Conservation (phyloP, 1,140 invertebrate species). For the Drosophila grimshawi region DNA sequence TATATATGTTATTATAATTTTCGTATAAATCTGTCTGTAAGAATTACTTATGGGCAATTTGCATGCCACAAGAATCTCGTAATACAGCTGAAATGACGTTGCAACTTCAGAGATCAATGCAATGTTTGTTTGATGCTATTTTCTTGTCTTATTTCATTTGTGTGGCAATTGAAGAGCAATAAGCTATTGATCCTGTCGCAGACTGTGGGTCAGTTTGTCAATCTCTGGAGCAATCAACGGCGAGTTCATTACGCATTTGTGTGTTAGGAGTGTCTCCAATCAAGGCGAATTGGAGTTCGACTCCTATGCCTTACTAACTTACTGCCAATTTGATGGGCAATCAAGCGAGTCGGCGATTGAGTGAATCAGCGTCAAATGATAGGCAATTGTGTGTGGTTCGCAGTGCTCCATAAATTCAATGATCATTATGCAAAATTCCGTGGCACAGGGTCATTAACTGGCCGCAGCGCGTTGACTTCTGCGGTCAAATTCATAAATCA, state of each 20-base stretch:
- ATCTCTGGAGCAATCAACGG: conserved; percentile 56
- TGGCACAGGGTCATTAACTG: conserved; percentile 75
- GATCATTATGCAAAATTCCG: conserved; percentile 50
- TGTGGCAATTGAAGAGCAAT: conserved; percentile 60
- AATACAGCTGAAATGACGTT: too few relatives aligned
- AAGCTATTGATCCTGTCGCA: conserved; percentile 67
- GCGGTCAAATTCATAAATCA: conserved; percentile 80
- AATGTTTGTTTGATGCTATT: too few relatives aligned
- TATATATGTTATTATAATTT: too few relatives aligned
- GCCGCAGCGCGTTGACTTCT: conserved; percentile 50
- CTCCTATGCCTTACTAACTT: conserved; percentile 69
- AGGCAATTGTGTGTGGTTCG: conserved; percentile 32
- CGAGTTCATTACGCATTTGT: conserved; percentile 43
- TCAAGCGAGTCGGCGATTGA: conserved; percentile 6
- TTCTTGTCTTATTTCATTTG: background rate
- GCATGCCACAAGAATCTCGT: too few relatives aligned
- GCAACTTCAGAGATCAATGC: background rate
- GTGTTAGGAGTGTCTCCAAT: conserved; percentile 66
- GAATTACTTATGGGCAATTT: too few relatives aligned
- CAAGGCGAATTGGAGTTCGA: conserved; percentile 36
- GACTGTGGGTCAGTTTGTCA: conserved; percentile 74
- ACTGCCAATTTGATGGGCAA: conserved; percentile 46
- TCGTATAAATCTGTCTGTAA: background rate
- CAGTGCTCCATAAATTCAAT: conserved; percentile 25
- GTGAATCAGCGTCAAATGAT: conserved; percentile 45